These are phyloP conservation scores for Sciurus vulgaris DNA, from an alignment of 2,797 vertebrate species.

Conservation along the genomic window DNA sequence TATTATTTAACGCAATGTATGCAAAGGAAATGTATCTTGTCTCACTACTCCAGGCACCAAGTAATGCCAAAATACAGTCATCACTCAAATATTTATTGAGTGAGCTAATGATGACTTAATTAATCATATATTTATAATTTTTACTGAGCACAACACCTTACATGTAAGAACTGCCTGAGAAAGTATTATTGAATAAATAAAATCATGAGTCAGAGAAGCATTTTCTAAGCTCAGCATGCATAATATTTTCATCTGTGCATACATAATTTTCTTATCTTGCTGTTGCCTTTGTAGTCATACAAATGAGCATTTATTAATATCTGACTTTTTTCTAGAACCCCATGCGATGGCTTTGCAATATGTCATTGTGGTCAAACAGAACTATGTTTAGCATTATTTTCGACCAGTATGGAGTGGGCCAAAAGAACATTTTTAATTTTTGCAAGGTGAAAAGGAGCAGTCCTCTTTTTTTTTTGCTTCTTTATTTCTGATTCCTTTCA, in stretches of 20 bases:
- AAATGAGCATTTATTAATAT: neutral
- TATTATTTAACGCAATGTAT: neutral
- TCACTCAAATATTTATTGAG: slow-evolving; percentile 38
- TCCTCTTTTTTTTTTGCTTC: neutral
- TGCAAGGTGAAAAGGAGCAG: neutral
- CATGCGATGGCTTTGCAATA: neutral
- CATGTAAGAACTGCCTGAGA: neutral
- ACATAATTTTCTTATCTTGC: neutral
- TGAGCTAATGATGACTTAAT: slow-evolving; percentile 14
- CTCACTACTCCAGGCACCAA: neutral
- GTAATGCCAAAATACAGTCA: neutral
- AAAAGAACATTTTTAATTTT: neutral
- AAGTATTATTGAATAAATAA: slow-evolving; percentile 24
- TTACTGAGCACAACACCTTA: neutral
- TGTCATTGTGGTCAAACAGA: neutral
- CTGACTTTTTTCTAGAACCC: neutral
- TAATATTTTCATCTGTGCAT: neutral
- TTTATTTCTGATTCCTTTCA: neutral
- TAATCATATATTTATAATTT: slow-evolving; percentile 37
- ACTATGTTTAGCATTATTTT: neutral
- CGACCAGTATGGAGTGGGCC: neutral
- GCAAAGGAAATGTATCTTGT: neutral
- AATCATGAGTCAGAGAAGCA: neutral
- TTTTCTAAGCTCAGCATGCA: neutral
- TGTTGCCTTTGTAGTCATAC: neutral